Evolutionary conservation across 2,797 vertebrate species (phyloP).

Genomic region (Artibeus jamaicensis): DNA sequence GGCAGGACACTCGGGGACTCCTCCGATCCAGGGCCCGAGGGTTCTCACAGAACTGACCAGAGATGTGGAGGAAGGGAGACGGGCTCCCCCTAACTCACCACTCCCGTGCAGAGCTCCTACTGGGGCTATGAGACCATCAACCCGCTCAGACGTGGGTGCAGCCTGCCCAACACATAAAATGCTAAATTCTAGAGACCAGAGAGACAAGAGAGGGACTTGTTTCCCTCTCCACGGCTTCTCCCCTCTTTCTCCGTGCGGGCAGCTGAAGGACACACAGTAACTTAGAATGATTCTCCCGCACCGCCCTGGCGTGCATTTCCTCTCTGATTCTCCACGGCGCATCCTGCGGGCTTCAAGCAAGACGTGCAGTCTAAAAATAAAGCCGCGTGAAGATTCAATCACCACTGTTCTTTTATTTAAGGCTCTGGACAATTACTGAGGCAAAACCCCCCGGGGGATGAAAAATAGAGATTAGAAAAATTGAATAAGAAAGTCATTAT

Average conservation of each 20-base stretch:
- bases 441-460: neutral
- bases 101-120: accelerated
- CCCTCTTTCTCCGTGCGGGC: neutral
- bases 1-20: too few species aligned
- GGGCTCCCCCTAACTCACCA: too few species aligned
- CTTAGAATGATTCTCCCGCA: neutral
- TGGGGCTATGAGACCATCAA: too few species aligned
- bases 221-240: too few species aligned
- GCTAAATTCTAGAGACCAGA: too few species aligned
- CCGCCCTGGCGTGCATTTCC: neutral
- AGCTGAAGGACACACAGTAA: neutral
- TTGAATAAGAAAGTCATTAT: constrained; percentile 36
- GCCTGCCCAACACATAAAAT: too few species aligned
- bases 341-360: neutral
- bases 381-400: neutral
- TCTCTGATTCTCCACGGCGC: neutral
- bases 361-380: constrained; percentile 50
- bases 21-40: too few species aligned
- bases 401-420: constrained; percentile 58
- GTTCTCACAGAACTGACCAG: too few species aligned
- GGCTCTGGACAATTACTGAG: constrained; percentile 39
- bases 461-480: constrained; percentile 53
- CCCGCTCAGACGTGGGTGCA: accelerated
- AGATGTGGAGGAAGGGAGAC: neutral
- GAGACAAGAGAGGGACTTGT: too few species aligned